Base-by-base conservation (phyloP, 2,113 vertebrate genomes). In the Alethe diademata region DNA sequence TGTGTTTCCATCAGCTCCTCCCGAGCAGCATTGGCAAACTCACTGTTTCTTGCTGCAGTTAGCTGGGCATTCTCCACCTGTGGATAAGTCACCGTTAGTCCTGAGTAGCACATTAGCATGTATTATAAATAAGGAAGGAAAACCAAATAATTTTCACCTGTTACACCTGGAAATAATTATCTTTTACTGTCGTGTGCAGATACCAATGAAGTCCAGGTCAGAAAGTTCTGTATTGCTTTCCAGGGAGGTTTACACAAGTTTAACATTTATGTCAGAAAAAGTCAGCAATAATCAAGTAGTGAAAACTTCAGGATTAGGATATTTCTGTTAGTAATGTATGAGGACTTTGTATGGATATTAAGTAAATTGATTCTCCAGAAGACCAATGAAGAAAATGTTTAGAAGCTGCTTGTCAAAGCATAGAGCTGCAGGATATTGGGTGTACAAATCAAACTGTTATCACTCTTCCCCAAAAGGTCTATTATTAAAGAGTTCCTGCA, bases 1-100 rank as follows among this genome's bases (percentile, higher is more conserved):
- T 96, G 98, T 12, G 97, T 95, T 86, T 94, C 93, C 18, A 78
- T 95, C 47, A 99, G 97, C 82, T 99, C 98, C 4, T 98, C 98
- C 76, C 61, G 97, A 35, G 97, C 97, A 51, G 97, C 96, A 3
- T 66, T 97, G 29, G 97, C 98, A 24, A 95, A 78, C 16, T 97
- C 92, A 5, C 75, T 98, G 12, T 97, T 98, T 93, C 97, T 98
- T 66, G 92, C n/a, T 4, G 97, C 98, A 36, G 97, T 86, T 78
- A 97, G 87, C 70, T 98, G 97, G 7, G 98, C 98, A n/a, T 98
- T 99, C 93, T 98, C 97, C 64, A 99, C 48, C 99, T 99, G 73
- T 25, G 50, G 33, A 88, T 54, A 89, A 96, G 11, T 53, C 65
- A 83, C 36, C 45, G 36, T 97, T 86, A 96, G 54, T 60, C 51